Percentiles rank a stretch among this genome's conserved stretches.
phyloP scores from a whole-genome alignment of 2,888 invertebrate genomes.

The Eupithecia exiguata region DNA sequence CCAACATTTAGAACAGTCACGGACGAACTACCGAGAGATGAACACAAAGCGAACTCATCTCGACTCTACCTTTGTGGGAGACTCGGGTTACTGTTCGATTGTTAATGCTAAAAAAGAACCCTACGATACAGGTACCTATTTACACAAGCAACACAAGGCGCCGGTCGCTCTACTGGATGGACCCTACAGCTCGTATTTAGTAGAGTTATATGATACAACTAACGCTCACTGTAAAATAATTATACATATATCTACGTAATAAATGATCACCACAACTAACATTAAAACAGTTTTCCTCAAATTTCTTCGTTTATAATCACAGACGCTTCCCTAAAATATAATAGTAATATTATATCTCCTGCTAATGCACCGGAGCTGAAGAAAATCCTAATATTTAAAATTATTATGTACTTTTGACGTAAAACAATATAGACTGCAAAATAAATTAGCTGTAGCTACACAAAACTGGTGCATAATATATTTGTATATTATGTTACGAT shows the following conservation, averaged over 20 bases:
- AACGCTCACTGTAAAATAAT: constrained; percentile 61
- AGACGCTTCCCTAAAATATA: constrained; percentile 83
- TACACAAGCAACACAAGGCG: constrained; percentile 9
- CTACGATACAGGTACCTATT: constrained; percentile 8
- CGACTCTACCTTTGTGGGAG: constrained; percentile 28
- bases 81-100: constrained; percentile 27
- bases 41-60: constrained; percentile 54
- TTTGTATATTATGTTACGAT: constrained; percentile 70
- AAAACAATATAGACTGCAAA: constrained; percentile 71
- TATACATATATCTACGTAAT: constrained; percentile 51
- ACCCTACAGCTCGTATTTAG: constrained; percentile 32
- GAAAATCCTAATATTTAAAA: constrained; percentile 65
- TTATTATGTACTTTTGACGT: constrained; percentile 72
- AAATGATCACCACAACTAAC: constrained; percentile 69
- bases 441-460: constrained; percentile 81
- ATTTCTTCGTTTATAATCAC: constrained; percentile 83
- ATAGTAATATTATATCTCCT: constrained; percentile 58
- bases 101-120: constrained; percentile 54
- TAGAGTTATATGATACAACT: constrained; percentile 60
- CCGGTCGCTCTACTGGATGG: not conserved
- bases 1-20: constrained; percentile 34
- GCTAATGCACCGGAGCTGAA: constrained; percentile 72
- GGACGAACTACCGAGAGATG: constrained; percentile 48
- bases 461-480: constrained; percentile 71
- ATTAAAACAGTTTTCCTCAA: constrained; percentile 77